Percentiles rank a stretch among this genome's conserved stretches.
phyloP scores from a whole-genome alignment of 2,113 vertebrate species.

The Scytalopus superciliaris region DNA sequence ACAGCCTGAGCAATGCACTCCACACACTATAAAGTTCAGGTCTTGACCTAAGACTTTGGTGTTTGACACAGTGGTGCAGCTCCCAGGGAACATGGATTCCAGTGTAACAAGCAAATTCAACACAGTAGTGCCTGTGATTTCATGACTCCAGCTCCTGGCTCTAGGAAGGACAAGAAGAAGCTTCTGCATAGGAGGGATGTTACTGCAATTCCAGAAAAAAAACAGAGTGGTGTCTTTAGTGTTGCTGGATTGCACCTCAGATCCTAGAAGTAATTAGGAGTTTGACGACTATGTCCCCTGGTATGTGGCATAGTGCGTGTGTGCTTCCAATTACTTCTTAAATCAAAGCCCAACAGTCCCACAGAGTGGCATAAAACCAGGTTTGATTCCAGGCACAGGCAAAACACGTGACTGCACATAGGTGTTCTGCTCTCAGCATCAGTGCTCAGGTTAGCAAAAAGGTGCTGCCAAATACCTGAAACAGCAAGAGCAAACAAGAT shows the following conservation, averaged over 20 bases:
- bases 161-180: not conserved
- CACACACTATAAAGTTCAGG: not conserved
- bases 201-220: not conserved
- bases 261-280: not conserved
- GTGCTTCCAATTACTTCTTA: not conserved
- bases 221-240: not conserved
- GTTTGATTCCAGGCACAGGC: not conserved
- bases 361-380: not conserved
- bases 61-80: not conserved
- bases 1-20: not conserved
- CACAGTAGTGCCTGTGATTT: not conserved
- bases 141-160: not conserved
- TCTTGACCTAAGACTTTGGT: not conserved
- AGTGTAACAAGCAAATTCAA: not conserved
- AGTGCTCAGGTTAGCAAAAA: not conserved
- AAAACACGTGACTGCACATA: not conserved
- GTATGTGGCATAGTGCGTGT: not conserved
- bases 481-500: not conserved
- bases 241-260: constrained; percentile 7
- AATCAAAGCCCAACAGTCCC: not conserved
- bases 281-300: not conserved
- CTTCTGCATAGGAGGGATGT: not conserved
- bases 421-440: not conserved
- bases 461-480: not conserved
- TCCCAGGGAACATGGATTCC: not conserved